A percentile compares a stretch with the other conserved stretches of the same genome.
phyloP scores from a whole-genome alignment of 2,113 vertebrate species.

The Clarias batrachus region DNA sequence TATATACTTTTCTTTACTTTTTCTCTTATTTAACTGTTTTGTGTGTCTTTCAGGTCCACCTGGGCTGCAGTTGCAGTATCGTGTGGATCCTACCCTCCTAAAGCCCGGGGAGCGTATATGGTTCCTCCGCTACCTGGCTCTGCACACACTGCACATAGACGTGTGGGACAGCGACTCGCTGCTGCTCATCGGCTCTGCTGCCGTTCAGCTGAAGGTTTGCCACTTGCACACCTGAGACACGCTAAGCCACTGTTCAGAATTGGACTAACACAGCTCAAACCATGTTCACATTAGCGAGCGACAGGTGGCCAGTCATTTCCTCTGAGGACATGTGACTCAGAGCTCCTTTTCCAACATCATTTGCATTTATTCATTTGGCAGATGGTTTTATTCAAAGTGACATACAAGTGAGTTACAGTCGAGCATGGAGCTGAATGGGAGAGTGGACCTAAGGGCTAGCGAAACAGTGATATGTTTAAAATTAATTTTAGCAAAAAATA shows the following conservation, averaged over 20 bases:
- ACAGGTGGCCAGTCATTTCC: conserved; percentile 5
- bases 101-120: conserved; percentile 79
- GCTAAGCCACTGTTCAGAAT: conserved; percentile 1
- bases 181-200: conserved; percentile 86
- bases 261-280: background rate
- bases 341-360: background rate
- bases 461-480: background rate
- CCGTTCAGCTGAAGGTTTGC: conserved; percentile 83
- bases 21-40: background rate
- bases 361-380: conserved; percentile 11
- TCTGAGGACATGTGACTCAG: background rate
- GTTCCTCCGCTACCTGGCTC: conserved; percentile 84
- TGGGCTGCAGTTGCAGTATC: conserved; percentile 82
- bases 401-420: background rate
- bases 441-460: background rate
- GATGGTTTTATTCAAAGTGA: conserved; percentile 15
- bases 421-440: background rate
- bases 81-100: conserved; percentile 78
- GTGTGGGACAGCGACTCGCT: conserved; percentile 91
- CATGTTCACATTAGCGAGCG: background rate
- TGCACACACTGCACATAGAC: conserved; percentile 86
- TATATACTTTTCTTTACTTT: background rate
- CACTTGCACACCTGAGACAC: background rate
- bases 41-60: conserved; percentile 69
- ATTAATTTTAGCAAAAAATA: background rate